phyloP scores from a whole-genome alignment of 1,140 invertebrate genomes.

The Colletes gigas region DNA sequence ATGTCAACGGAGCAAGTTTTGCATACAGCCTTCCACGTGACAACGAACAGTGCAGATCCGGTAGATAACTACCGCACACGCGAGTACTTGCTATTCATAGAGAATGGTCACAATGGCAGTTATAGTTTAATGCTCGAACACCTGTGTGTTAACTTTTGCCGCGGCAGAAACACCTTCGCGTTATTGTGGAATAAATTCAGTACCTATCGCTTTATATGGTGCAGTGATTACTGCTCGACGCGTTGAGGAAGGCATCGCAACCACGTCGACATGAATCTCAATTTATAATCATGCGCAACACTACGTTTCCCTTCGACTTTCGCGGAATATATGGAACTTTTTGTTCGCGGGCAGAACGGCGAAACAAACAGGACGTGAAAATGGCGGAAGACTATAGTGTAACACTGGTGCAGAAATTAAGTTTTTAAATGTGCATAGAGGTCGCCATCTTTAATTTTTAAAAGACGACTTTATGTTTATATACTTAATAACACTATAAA shows the following conservation, averaged over 20 bases:
- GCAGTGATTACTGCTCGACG: not conserved
- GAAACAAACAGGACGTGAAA: too few relatives aligned
- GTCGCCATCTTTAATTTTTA: too few relatives aligned
- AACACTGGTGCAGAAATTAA: too few relatives aligned
- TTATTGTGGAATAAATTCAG: constrained; percentile 1
- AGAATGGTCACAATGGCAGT: constrained; percentile 6
- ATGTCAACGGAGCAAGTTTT: not conserved
- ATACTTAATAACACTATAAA: too few relatives aligned
- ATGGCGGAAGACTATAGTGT: too few relatives aligned
- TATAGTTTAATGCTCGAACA: constrained; percentile 26
- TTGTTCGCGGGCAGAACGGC: too few relatives aligned
- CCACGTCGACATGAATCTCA: not conserved
- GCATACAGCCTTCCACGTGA: constrained; percentile 19
- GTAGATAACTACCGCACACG: not conserved
- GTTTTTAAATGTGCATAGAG: too few relatives aligned
- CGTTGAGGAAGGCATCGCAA: not conserved
- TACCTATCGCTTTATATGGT: too few relatives aligned
- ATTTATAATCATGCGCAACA: not conserved
- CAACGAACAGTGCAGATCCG: constrained; percentile 2
- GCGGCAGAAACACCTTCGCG: not conserved
- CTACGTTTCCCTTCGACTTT: too few relatives aligned
- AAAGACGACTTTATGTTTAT: too few relatives aligned
- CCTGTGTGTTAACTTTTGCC: constrained; percentile 2
- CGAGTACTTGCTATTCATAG: not conserved
- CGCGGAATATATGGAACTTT: too few relatives aligned